Evolutionary conservation across 53 echinoderm and acorn worm genomes (phyloP).

Genomic region (Arbacia lixula): DNA sequence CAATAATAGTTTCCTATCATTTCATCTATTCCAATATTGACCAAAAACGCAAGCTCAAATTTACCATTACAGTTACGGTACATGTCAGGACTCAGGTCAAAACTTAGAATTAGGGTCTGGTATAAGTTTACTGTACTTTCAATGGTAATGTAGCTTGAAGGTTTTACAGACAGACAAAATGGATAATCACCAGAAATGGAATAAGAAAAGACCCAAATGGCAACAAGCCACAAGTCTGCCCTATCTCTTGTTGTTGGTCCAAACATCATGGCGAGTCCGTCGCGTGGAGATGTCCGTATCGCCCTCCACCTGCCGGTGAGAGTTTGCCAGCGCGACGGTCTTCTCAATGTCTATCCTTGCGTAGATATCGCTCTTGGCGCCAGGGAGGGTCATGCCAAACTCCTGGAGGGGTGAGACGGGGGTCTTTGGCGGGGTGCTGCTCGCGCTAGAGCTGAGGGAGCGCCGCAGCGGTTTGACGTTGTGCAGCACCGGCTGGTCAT

Average conservation of each 20-base stretch:
- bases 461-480: conserved; percentile 45
- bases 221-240: not conserved
- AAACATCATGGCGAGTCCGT: conserved; percentile 79
- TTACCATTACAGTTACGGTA: too few species aligned
- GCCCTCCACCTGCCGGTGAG: conserved; percentile 75
- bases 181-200: too few species aligned
- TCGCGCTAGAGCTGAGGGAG: conserved; percentile 74
- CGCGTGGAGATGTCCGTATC: conserved; percentile 73
- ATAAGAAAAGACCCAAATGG: not conserved
- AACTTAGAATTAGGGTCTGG: too few species aligned
- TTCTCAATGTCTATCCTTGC: conserved; percentile 92
- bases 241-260: conserved; percentile 14
- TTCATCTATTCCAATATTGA: too few species aligned
- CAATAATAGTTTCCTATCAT: too few species aligned
- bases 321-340: conserved; percentile 86
- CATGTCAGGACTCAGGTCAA: too few species aligned
- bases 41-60: too few species aligned
- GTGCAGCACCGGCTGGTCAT: conserved; percentile 35
- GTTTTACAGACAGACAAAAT: too few species aligned
- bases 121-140: too few species aligned
- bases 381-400: conserved; percentile 56
- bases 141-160: too few species aligned
- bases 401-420: conserved; percentile 63
- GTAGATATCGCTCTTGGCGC: conserved; percentile 75
- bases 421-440: conserved; percentile 86